phyloP scores from a whole-genome alignment of 1,140 invertebrate species.

The Marisa cornuarietis region DNA sequence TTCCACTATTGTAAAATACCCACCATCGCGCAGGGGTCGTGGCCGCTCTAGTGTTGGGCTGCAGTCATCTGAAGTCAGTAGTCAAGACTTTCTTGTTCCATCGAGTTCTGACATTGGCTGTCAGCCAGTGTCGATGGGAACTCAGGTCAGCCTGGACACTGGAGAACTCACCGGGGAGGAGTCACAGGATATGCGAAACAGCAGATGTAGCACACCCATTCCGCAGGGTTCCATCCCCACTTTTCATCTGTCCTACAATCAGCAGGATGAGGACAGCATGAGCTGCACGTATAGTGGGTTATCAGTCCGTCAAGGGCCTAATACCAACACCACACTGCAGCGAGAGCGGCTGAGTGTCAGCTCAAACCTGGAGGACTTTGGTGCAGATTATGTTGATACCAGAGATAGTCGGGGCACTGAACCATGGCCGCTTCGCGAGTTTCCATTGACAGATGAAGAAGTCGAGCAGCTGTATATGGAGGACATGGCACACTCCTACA shows the following conservation, averaged over 20 bases:
- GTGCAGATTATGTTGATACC: constrained; percentile 1
- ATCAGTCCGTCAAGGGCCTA: background rate
- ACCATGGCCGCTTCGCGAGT: constrained; percentile 79
- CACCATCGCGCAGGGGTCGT: constrained; percentile 70
- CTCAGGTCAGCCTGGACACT: constrained; percentile 24
- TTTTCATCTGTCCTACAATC: background rate
- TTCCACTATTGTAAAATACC: constrained; percentile 74
- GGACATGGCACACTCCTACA: constrained; percentile 20
- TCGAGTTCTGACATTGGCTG: constrained; percentile 10
- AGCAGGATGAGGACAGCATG: constrained; percentile 1
- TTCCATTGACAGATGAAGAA: constrained; percentile 78
- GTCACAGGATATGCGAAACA: background rate
- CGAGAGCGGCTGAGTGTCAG: constrained; percentile 19
- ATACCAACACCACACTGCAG: constrained; percentile 14
- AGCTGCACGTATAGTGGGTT: background rate
- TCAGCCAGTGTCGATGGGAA: constrained; percentile 18
- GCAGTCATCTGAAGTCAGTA: constrained; percentile 22
- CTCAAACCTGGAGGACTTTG: constrained; percentile 14
- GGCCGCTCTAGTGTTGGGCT: constrained; percentile 34
- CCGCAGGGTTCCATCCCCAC: background rate
- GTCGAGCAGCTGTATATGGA: constrained; percentile 48
- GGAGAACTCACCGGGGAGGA: background rate
- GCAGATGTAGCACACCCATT: constrained; percentile 2
- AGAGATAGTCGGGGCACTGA: constrained; percentile 62
- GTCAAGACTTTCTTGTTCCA: constrained; percentile 8